Evolutionary conservation across 2,113 vertebrate genomes (phyloP).

Genomic region (Hippocampus guttulatus): DNA sequence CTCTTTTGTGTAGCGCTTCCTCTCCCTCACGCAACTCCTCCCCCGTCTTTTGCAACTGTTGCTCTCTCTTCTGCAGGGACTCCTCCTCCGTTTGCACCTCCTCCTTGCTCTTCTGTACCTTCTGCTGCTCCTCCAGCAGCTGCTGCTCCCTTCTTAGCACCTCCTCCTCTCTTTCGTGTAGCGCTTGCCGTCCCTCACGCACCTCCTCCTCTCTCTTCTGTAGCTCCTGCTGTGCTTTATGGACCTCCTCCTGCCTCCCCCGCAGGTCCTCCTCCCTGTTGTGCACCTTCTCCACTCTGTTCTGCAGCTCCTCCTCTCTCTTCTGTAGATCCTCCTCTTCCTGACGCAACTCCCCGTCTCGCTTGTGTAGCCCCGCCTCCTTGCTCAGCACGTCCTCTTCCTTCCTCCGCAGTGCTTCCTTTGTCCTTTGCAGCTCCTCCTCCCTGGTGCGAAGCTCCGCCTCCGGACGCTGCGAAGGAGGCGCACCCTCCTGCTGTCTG

Average conservation of each 20-base stretch:
- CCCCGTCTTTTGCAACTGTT: background rate
- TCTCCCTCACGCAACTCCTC: background rate
- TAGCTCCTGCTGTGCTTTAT: background rate
- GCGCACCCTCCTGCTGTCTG: background rate
- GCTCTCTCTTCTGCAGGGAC: background rate
- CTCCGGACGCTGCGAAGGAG: background rate
- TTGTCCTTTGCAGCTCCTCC: background rate
- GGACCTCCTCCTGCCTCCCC: background rate
- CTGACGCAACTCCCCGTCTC: background rate
- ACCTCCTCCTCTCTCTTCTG: background rate
- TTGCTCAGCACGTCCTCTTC: background rate
- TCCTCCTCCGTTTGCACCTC: background rate
- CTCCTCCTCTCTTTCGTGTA: background rate
- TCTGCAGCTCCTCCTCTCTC: background rate
- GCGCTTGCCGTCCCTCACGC: background rate
- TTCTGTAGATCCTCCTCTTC: background rate
- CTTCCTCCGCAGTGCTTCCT: background rate
- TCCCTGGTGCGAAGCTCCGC: background rate
- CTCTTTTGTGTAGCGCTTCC: background rate
- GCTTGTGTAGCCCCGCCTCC: background rate
- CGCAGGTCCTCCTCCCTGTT: background rate
- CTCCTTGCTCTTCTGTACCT: background rate
- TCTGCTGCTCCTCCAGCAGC: background rate
- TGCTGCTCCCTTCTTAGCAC: background rate
- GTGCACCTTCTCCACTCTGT: background rate